Evolutionary conservation across 2,888 invertebrate genomes (phyloP), one percentile per base, ranked within the genome.

Genomic region (Cheilosia urbana): DNA sequence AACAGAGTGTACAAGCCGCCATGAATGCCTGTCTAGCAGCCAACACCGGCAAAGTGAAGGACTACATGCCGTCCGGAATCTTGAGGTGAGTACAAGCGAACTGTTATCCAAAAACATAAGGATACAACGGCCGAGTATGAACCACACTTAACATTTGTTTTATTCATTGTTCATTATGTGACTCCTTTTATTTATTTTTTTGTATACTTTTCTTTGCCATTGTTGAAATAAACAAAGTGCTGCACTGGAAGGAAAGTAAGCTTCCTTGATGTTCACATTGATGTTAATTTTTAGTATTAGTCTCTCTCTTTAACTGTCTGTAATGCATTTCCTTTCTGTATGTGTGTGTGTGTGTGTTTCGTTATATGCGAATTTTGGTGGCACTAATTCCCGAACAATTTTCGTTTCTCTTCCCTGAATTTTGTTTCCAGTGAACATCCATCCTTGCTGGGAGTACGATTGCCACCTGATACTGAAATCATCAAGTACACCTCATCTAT

Each of bases 401-500:
- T 27, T 51, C 60, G 40, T 62, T 81, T 78, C 17, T 40, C 68
- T 73, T 69, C 58, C 63, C 75, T 42, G 51, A 51, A 80, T 82
- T 68, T 83, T 75, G 72, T 75, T 81, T 87, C 78, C 93, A 97
- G 96, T 93, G 96, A 96, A 93, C 96, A 96, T 82, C 95, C 96
- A 88, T 96, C 97, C 89, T 95, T 97, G 91, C 93, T 97, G 90
- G 97, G 97, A 82, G 97, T 97, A 62, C 94, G 97, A 84, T 93
- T 97, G 89, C 97, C 97, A 87, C 97, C 97, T 47, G 97, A 97
- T 91, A 97, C 97, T 57, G 97, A 97, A 93, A 97, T 97, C 88
- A 97, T 97, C 91, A 97, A 97, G 92, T 97, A 97, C 92, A 97
- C 97, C 88, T 97, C 97, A 88, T 96, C 96, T 80, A 95, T 97